phyloP scores from a whole-genome alignment of 2,888 invertebrate genomes.

The Campaea margaritaria region DNA sequence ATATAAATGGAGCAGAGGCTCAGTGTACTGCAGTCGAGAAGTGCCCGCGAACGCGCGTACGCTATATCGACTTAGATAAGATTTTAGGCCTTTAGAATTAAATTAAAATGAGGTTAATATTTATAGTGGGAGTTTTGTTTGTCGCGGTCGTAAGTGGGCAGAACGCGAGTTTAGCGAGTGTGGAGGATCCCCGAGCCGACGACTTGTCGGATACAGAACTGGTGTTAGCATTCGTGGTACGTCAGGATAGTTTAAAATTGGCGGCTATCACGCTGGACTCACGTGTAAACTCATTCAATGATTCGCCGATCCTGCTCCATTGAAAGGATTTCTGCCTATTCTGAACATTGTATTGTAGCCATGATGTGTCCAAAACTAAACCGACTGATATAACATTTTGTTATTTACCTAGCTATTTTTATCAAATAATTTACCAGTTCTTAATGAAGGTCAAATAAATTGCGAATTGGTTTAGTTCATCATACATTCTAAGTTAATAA shows the following conservation, averaged over 20 bases:
- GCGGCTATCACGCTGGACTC: slow-evolving; percentile 41
- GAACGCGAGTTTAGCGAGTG: slow-evolving; percentile 39
- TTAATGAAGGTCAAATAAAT: no score
- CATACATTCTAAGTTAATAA: no score
- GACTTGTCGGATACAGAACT: slow-evolving; percentile 63
- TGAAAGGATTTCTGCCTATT: slow-evolving; percentile 11
- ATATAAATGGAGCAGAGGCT: slow-evolving; percentile 79
- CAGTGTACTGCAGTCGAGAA: slow-evolving; percentile 75
- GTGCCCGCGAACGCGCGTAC: slow-evolving; percentile 72
- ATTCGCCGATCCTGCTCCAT: slow-evolving; percentile 16
- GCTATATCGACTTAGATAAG: slow-evolving; percentile 51
- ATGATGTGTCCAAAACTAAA: background rate
- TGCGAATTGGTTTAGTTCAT: no score
- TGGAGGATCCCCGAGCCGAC: slow-evolving; percentile 52
- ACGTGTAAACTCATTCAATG: slow-evolving; percentile 22
- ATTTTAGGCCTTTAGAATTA: slow-evolving; percentile 46
- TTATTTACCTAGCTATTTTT: background rate
- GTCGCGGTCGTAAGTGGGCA: slow-evolving; percentile 54
- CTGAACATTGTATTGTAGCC: background rate
- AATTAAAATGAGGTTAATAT: slow-evolving; percentile 56
- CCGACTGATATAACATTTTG: background rate
- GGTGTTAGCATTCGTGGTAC: slow-evolving; percentile 72
- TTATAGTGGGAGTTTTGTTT: slow-evolving; percentile 51
- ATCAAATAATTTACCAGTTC: no score
- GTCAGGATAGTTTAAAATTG: slow-evolving; percentile 48